Base-by-base conservation (phyloP, 1,140 invertebrate species). In the Riptortus pedestris region DNA sequence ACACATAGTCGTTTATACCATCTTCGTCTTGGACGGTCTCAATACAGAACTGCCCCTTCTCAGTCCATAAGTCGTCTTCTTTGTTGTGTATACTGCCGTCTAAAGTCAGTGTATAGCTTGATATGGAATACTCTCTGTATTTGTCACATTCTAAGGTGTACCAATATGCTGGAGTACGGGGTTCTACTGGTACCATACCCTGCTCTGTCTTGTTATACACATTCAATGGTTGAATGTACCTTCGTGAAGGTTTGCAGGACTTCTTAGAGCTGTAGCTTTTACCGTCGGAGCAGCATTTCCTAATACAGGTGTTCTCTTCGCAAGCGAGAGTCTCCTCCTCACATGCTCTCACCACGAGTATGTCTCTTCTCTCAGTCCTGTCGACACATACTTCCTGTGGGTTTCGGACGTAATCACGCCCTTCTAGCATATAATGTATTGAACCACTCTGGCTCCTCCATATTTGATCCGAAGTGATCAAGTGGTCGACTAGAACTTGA, bases 351-450 rank as follows among this genome's bases (percentile, higher is more conserved):
- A 68, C 60, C 1, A 66, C 65, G 28, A 68, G 28, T 14, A 51
- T 43, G 26, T 64, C 59, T 11, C 38, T 18, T 16, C 62, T 63
- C 20, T 64, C 65, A 0, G 65, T 66, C 29, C 64, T 45, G 51
- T 68, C 67, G 28, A 68, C 62, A 28, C 67, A 68, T 7, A 66
- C 59, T n/a, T 64, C 63, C 18, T 68, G 65, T n/a, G 67, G 67
- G 9, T 64, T 63, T 33, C 66, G 48, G 16, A 62, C 48, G 31
- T 63, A 55, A 24, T 33, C 16, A 0, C 18, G 20, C 16, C 65
- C 67, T 0, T 24, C 62, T 18, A 29, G 20, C 31, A 20, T 7
- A 66, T 45, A 29, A 16, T 18, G 16, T 16, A 55, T 55, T 14
- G 67, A 66, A 52, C 63, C 67, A 51, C 65, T 66, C 9, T 66